phyloP scores from a whole-genome alignment of 1,140 invertebrate species.

The Drosophila dunni region DNA sequence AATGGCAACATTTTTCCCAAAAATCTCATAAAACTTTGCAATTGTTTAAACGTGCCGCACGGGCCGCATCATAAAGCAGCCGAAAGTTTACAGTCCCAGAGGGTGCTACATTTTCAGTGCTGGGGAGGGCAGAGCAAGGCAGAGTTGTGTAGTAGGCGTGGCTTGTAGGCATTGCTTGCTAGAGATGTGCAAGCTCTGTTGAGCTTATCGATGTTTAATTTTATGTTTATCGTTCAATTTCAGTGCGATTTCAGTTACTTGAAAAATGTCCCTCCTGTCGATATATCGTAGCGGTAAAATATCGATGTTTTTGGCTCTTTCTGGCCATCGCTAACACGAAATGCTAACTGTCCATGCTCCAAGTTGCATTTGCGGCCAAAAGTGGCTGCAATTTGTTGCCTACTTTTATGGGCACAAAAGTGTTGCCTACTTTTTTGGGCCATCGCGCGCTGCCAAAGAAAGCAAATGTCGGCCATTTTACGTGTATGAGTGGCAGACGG shows the following conservation, averaged over 20 bases:
- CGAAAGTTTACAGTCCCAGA: conserved; percentile 39
- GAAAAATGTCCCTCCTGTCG: no score
- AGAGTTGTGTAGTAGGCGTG: not conserved
- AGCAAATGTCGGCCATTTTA: conserved; percentile 39
- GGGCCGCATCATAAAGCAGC: conserved; percentile 59
- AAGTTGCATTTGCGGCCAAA: conserved; percentile 39
- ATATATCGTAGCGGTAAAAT: no score
- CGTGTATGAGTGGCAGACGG: not conserved
- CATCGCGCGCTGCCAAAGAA: not conserved
- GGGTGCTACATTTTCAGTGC: not conserved
- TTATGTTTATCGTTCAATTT: no score
- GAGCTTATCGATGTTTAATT: no score
- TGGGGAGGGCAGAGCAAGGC: not conserved
- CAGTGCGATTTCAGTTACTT: no score
- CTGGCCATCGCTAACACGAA: no score
- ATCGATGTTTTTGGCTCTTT: no score
- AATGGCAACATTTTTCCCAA: conserved; percentile 16
- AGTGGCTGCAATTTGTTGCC: conserved; percentile 52
- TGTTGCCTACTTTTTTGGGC: conserved; percentile 17
- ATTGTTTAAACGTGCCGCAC: conserved; percentile 75
- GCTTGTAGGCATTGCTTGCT: conserved; percentile 13
- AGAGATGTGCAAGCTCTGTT: no score
- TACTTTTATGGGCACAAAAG: conserved; percentile 56
- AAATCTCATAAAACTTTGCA: conserved; percentile 67
- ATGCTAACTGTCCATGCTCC: conserved; percentile 31